Conservation (phyloP, 1,140 invertebrate genomes). For the Hylyphantes graminicola region DNA sequence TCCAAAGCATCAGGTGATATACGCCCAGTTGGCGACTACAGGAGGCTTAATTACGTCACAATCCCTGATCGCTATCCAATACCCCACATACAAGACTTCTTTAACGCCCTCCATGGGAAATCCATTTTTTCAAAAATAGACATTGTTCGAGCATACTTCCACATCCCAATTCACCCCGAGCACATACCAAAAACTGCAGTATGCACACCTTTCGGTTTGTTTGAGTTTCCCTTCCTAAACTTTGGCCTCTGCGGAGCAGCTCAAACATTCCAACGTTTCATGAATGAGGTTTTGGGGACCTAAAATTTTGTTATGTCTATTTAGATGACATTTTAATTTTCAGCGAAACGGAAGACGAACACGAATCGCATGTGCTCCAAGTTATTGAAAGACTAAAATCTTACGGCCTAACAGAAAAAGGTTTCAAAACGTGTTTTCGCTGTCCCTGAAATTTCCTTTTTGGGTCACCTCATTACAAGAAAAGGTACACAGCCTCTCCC, state of each 20-base stretch:
- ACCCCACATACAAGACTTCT: too few species aligned
- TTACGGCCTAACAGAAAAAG: not conserved
- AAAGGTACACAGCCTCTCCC: constrained; percentile 1
- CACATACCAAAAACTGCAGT: not conserved
- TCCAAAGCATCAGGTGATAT: too few species aligned
- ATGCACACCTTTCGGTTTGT: not conserved
- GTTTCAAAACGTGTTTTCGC: constrained; percentile 16
- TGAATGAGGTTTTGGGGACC: not conserved
- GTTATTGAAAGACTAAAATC: not conserved
- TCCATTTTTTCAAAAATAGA: not conserved
- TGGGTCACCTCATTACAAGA: constrained; percentile 43
- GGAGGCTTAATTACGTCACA: too few species aligned
- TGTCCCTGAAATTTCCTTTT: not conserved
- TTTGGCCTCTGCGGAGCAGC: not conserved
- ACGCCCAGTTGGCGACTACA: too few species aligned
- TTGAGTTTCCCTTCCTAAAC: not conserved
- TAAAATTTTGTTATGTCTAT: not conserved
- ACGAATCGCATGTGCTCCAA: not conserved
- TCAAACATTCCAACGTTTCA: not conserved
- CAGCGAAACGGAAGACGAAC: not conserved
- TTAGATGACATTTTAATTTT: not conserved
- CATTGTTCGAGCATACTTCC: not conserved
- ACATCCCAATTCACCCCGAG: not conserved
- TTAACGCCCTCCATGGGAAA: constrained; percentile 14
- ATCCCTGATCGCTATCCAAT: too few species aligned